Evolutionary conservation across 2,797 vertebrate genomes (phyloP), one percentile per base, ranked within the genome.

Genomic region (Meriones psammophilus): DNA sequence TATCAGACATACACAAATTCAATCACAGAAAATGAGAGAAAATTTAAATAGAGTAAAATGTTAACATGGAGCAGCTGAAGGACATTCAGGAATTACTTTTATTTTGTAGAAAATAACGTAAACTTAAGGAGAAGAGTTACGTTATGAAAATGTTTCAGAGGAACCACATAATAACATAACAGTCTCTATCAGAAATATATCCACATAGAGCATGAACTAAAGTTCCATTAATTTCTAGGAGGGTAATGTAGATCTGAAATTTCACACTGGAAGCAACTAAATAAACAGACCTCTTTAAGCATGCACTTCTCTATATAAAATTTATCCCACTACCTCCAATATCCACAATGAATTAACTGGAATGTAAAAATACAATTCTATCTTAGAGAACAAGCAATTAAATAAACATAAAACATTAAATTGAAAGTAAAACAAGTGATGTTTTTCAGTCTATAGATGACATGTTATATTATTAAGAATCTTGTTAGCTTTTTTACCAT

Each of bases 371-470:
- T 81, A 58, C 14, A 85, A 22, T 93, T 68, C 20, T 2, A 36
- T 36, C 39, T 91, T 83, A 64, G 5, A 89, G 46, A 95, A 69
- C 1, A 64, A 71, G 8, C 28, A 77, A 50, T 13, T n/a, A 85
- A 64, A 92, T 89, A 76, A 96, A 86, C 4, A 78, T 68, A 94
- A 95, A 91, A 78, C 12, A 95, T 62, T 13, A 89, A 42, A 54
- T 5, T 62, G 28, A 87, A 96, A 91, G 84, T 56, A 96, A 60
- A 30, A 22, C 15, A 26, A 79, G 20, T 30, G 3, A 36, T 30
- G 4, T 54, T 94, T 93, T 77, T 93, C 22, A 58, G 30, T 92
- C 62, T 93, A 56, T 39, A 80, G 20, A 92, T 14, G n/a, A 95
- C 2, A 84, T 0, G 46, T 15, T 54, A 10, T 79, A 92, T 80